Percentiles rank a stretch among this genome's conserved stretches.
These are phyloP conservation scores for Hydropsyche betteni DNA, from an alignment of 2,888 invertebrate genomes.

Conservation along the genomic window DNA sequence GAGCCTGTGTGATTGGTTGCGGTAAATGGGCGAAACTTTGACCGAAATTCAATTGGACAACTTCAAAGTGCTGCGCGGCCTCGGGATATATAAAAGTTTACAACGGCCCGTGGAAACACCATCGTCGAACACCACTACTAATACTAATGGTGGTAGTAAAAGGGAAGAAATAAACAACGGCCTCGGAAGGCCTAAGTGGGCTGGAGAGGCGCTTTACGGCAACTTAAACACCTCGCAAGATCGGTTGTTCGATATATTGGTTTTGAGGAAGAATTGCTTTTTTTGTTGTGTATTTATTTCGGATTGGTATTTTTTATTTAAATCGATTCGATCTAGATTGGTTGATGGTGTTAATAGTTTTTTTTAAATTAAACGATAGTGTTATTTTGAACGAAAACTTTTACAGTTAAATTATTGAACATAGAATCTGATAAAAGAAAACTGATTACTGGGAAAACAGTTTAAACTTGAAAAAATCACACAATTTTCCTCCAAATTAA, in stretches of 20 bases:
- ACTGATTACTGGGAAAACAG: too few relatives aligned
- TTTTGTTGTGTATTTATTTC: background rate
- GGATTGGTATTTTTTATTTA: too few relatives aligned
- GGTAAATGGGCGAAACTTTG: slow-evolving; percentile 41
- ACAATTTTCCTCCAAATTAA: too few relatives aligned
- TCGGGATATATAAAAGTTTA: slow-evolving; percentile 43
- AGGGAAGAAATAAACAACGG: slow-evolving; percentile 43
- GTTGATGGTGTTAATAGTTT: background rate
- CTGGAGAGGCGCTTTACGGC: background rate
- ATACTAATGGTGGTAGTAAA: background rate
- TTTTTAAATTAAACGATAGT: too few relatives aligned
- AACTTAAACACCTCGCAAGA: background rate
- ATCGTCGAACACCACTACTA: too few relatives aligned
- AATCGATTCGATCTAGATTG: background rate
- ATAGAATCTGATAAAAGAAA: too few relatives aligned
- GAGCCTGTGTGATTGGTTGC: slow-evolving; percentile 42
- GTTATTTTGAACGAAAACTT: too few relatives aligned
- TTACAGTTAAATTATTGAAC: too few relatives aligned
- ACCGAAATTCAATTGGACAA: slow-evolving; percentile 44
- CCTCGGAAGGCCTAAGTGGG: slow-evolving; percentile 3
- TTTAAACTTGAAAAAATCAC: too few relatives aligned
- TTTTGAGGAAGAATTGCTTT: background rate
- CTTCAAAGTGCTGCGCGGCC: slow-evolving; percentile 37
- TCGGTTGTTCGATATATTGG: background rate
- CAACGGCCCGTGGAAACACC: background rate